These are phyloP conservation scores for Sycophila texana DNA, from an alignment of 2,888 invertebrate genomes.

Conservation along the genomic window DNA sequence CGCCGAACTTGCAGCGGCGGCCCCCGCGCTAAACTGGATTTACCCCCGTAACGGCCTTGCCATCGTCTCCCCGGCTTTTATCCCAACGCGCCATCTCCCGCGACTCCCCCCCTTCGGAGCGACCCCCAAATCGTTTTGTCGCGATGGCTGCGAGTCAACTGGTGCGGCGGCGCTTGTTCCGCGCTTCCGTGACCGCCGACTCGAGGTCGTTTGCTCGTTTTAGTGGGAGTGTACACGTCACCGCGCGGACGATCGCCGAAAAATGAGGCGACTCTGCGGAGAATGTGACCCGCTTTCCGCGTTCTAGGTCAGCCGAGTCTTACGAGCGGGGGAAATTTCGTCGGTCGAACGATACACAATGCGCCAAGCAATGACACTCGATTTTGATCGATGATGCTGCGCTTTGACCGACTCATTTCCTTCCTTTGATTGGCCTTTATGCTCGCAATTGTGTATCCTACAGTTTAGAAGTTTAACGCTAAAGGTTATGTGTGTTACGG, in stretches of 20 bases:
- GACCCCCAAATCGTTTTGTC: not conserved
- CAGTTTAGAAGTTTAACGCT: no score
- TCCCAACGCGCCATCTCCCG: slow-evolving; percentile 26
- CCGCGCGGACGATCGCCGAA: not conserved
- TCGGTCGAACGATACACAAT: no score
- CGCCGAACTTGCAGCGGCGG: slow-evolving; percentile 52
- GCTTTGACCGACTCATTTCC: no score
- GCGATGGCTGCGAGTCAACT: not conserved
- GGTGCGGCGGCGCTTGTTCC: not conserved
- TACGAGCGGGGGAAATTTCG: not conserved
- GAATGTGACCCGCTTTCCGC: not conserved
- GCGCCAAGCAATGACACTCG: no score
- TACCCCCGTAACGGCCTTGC: slow-evolving; percentile 19
- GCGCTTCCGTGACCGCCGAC: not conserved
- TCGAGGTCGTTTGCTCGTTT: no score
- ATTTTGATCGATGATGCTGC: no score
- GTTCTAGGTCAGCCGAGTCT: slow-evolving; percentile 3
- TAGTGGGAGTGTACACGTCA: not conserved
- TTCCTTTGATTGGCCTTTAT: no score
- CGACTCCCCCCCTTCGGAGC: not conserved
- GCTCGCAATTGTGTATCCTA: no score
- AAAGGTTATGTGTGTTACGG: no score
- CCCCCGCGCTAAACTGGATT: slow-evolving; percentile 38
- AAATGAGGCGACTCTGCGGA: not conserved
- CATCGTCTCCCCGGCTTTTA: slow-evolving; percentile 1